These are phyloP conservation scores for Clistopyga incitator DNA, from an alignment of 2,888 invertebrate species.

Conservation along the genomic window DNA sequence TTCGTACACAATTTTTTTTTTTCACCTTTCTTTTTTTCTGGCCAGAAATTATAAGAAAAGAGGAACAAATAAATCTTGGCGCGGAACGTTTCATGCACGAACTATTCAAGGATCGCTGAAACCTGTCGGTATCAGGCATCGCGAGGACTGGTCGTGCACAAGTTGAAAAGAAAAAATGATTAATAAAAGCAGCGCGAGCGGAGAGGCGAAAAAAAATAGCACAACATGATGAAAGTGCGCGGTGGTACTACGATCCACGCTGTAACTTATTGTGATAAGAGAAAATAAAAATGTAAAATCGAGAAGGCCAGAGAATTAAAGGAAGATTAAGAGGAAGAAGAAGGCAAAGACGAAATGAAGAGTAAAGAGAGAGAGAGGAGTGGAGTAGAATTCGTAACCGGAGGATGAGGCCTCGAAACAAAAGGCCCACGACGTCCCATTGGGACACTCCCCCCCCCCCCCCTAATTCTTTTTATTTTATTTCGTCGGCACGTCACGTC, in stretches of 20 bases:
- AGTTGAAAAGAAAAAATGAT: slow-evolving; percentile 5
- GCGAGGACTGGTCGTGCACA: slow-evolving; percentile 50
- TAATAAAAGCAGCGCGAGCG: slow-evolving; percentile 36
- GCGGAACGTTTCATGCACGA: slow-evolving; percentile 15
- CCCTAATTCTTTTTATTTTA: slow-evolving; percentile 38
- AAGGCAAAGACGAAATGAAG: slow-evolving; percentile 68
- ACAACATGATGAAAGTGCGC: slow-evolving; percentile 10
- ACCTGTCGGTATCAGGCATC: slow-evolving; percentile 61
- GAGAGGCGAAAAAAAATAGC: slow-evolving; percentile 61
- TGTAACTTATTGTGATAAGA: slow-evolving; percentile 67
- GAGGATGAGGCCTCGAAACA: slow-evolving; percentile 61
- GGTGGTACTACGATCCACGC: not conserved
- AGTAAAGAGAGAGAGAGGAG: slow-evolving; percentile 54
- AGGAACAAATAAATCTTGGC: not conserved
- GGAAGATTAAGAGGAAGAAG: slow-evolving; percentile 79
- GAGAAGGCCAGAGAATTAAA: slow-evolving; percentile 79
- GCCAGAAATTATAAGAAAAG: slow-evolving; percentile 7
- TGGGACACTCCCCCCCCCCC: slow-evolving; percentile 48
- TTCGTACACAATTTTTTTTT: not conserved
- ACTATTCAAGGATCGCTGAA: slow-evolving; percentile 33
- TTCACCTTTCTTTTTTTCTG: not conserved
- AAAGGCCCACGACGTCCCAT: slow-evolving; percentile 56
- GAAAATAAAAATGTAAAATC: slow-evolving; percentile 67
- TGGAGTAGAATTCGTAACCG: slow-evolving; percentile 37
- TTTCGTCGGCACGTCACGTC: slow-evolving; percentile 54